Conservation (phyloP, 2,797 vertebrate species). For the Helostoma temminkii region DNA sequence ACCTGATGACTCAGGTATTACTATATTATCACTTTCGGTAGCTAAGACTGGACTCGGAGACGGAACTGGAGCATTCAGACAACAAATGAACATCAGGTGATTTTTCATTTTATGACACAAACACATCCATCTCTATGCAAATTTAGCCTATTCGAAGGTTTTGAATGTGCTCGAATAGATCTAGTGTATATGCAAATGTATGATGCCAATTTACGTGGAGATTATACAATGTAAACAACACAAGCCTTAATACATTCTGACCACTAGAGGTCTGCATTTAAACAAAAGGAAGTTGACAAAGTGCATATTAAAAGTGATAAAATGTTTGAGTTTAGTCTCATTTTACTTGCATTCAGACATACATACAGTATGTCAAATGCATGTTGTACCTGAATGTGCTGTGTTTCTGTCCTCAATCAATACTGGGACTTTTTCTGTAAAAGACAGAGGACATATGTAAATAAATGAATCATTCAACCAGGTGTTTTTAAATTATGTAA, state of each 20-base stretch:
- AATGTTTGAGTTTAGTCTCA: background rate
- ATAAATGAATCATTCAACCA: too few relatives aligned
- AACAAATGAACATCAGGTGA: background rate
- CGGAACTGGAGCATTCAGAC: constrained; percentile 61
- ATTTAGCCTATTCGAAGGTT: background rate
- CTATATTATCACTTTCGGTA: constrained; percentile 67
- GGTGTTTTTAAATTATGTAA: too few relatives aligned
- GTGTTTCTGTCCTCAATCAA: constrained; percentile 65
- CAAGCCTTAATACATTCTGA: background rate
- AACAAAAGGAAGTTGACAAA: background rate
- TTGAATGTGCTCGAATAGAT: background rate
- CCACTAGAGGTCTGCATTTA: constrained; percentile 37
- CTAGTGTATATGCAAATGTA: background rate
- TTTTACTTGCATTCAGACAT: constrained; percentile 1
- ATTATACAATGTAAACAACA: constrained; percentile 4
- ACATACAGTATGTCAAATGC: constrained; percentile 3
- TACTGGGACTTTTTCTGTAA: constrained; percentile 74
- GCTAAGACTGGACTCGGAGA: constrained; percentile 77
- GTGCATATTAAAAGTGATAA: background rate
- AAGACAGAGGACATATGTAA: constrained; percentile 24
- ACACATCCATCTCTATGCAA: background rate
- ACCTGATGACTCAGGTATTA: constrained; percentile 88
- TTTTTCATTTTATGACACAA: background rate
- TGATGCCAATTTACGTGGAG: background rate
- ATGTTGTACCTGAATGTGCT: constrained; percentile 74